Evolutionary conservation across 1,140 invertebrate species (phyloP).

Genomic region (Trichoplusia ni): DNA sequence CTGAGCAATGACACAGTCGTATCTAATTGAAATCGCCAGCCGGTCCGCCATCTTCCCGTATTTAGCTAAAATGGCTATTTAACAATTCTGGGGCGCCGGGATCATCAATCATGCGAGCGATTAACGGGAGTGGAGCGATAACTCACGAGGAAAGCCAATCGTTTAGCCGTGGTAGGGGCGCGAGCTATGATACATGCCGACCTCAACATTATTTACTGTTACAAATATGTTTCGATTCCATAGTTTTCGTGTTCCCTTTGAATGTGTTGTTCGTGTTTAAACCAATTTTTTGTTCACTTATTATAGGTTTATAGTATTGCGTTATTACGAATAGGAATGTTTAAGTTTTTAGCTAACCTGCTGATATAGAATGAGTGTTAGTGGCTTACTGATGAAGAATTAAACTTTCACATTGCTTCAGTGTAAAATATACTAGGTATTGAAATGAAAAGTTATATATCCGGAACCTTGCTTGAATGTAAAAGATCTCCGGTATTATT

Average conservation of each 20-base stretch:
- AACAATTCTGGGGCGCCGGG: conserved; percentile 17
- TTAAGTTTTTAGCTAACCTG: too few relatives aligned
- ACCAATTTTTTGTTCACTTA: neutral
- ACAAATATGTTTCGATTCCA: conserved; percentile 10
- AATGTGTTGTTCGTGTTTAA: too few relatives aligned
- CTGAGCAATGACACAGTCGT: neutral
- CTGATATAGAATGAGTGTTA: too few relatives aligned
- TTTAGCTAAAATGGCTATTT: conserved; percentile 31
- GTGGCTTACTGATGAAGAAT: too few relatives aligned
- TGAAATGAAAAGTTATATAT: too few relatives aligned
- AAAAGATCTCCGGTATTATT: too few relatives aligned
- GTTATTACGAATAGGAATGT: too few relatives aligned
- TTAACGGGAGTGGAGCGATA: conserved; percentile 19
- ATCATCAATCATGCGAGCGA: conserved; percentile 25
- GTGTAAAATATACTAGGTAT: too few relatives aligned
- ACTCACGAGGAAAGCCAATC: conserved; percentile 29
- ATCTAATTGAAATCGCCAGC: conserved; percentile 25
- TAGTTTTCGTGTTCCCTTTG: neutral
- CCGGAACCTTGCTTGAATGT: too few relatives aligned
- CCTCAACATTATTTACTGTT: conserved; percentile 19
- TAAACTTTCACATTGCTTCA: too few relatives aligned
- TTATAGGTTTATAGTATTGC: neutral
- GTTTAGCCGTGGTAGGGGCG: conserved; percentile 22
- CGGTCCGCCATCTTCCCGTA: conserved; percentile 15
- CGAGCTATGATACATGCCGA: conserved; percentile 16